phyloP scores from a whole-genome alignment of 2,113 vertebrate species.

The Sigmodon hispidus region DNA sequence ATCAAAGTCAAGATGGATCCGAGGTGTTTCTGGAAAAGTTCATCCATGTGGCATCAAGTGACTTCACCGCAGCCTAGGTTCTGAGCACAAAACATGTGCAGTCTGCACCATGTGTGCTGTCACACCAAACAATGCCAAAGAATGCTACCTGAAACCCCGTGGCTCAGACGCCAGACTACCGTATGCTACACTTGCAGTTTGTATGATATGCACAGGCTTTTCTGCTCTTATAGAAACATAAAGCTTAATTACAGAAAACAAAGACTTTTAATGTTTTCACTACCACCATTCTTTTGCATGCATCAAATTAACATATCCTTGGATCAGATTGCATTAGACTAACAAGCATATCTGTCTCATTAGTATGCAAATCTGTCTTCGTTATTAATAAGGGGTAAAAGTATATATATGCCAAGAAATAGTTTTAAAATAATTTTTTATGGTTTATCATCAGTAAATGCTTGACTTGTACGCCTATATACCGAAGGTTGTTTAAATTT shows the following conservation, averaged over 20 bases:
- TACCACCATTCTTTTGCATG: background rate
- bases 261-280: background rate
- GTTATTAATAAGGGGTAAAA: background rate
- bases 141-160: background rate
- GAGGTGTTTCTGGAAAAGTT: background rate
- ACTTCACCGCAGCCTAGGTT: background rate
- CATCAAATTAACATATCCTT: background rate
- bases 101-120: background rate
- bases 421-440: background rate
- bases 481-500: background rate
- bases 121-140: background rate
- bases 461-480: background rate
- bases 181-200: background rate
- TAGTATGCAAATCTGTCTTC: background rate
- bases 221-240: slow-evolving; percentile 5
- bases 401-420: background rate
- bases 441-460: background rate
- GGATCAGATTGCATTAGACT: background rate
- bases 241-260: slow-evolving; percentile 1
- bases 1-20: background rate
- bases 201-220: background rate
- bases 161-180: background rate
- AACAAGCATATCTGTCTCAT: background rate
- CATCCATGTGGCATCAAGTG: background rate
- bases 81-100: background rate